Base-by-base conservation (phyloP, 2,888 invertebrate species). In the Trichacis sp. region DNA sequence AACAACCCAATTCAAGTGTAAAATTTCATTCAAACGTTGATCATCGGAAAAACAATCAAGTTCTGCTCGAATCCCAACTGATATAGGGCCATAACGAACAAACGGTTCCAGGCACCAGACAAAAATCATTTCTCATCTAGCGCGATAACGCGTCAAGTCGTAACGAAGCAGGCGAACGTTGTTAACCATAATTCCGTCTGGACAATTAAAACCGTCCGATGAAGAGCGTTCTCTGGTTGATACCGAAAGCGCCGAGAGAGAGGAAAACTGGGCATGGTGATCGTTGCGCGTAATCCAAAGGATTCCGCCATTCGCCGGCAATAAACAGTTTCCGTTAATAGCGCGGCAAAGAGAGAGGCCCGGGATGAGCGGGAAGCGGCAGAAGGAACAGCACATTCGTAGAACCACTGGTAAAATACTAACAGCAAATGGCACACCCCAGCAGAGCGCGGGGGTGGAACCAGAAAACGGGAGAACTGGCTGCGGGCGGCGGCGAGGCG, bases 351-450 rank as follows among this genome's bases (percentile, higher is more conserved):
- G 51, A 61, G 61, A 67, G 64, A 59, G 24, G 24, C 4, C 8
- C 58, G 52, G 71, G 57, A 45, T 58, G 58, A 56, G 61, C 57
- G 68, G 64, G 51, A 60, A 65, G 52, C 57, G 64, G 52, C 62
- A 62, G 65, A 69, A 63, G 72, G 72, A 62, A 71, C 69, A 68
- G 72, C 69, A 72, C 72, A 78, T 75, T 78, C 73, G 73, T 73
- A 76, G 76, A 72, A 73, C 65, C 76, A 61, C 76, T 71, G 77
- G 81, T 84, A 83, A 84, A 83, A 84, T 83, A 82, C 77, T 82
- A 83, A 83, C 82, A 82, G 81, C 84, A 83, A 83, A 82, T 84
- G 83, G 82, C 78, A 79, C 83, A n/a, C n/a, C n/a, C n/a, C n/a
- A n/a, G n/a, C n/a, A 75, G 73, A 54, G 52, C 43, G 45, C 61